These are phyloP conservation scores for Macaria liturata DNA, from an alignment of 2,888 invertebrate genomes.

Conservation along the genomic window DNA sequence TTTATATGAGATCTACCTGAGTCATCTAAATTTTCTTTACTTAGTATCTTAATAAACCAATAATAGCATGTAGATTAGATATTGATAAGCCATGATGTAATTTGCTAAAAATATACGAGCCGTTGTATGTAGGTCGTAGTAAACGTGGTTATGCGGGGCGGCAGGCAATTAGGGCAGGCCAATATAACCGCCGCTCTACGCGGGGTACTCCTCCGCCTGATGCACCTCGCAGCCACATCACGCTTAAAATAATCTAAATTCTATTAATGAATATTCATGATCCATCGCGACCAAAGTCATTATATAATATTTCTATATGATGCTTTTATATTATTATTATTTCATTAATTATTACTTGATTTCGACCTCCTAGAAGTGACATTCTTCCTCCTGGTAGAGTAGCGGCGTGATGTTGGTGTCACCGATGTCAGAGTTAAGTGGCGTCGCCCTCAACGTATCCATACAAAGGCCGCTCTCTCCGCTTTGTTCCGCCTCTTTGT, in stretches of 20 bases:
- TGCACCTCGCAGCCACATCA: slow-evolving; percentile 26
- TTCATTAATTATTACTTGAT: too few relatives aligned
- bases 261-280: too few relatives aligned
- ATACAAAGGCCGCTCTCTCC: slow-evolving; percentile 76
- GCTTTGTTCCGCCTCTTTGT: slow-evolving; percentile 81
- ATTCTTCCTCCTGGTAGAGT: slow-evolving; percentile 36
- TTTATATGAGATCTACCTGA: too few relatives aligned
- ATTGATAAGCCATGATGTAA: slow-evolving; percentile 15
- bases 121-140: slow-evolving; percentile 60
- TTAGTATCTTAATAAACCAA: slow-evolving; percentile 2
- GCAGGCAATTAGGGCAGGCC: slow-evolving; percentile 73
- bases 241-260: too few relatives aligned
- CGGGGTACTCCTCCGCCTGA: slow-evolving; percentile 49
- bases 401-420: slow-evolving; percentile 48
- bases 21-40: too few relatives aligned
- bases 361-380: slow-evolving; percentile 13
- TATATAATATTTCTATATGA: too few relatives aligned
- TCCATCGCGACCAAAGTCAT: too few relatives aligned
- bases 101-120: slow-evolving; percentile 30
- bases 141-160: slow-evolving; percentile 64
- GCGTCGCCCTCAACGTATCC: slow-evolving; percentile 65
- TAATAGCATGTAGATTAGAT: slow-evolving; percentile 4
- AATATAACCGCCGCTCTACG: slow-evolving; percentile 67
- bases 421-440: slow-evolving; percentile 74
- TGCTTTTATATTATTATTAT: too few relatives aligned